phyloP scores from a whole-genome alignment of 1,140 invertebrate genomes.

The Hycleus phaleratus region DNA sequence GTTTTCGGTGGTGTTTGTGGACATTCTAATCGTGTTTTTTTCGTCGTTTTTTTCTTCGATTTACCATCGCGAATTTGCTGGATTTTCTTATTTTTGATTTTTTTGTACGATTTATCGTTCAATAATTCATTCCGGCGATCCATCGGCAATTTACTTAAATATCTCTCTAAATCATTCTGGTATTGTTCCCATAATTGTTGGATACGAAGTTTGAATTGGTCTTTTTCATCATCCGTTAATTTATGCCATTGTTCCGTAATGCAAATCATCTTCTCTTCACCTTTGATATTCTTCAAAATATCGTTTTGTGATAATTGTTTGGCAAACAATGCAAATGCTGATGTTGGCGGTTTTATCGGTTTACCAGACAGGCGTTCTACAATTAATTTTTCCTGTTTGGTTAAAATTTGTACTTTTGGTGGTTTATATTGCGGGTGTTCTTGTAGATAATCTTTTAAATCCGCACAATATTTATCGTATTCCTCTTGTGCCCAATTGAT shows the following conservation, averaged over 20 bases:
- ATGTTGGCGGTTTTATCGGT: conserved; percentile 42
- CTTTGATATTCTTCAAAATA: conserved; percentile 40
- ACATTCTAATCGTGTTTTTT: conserved; percentile 37
- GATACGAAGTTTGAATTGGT: conserved; percentile 37
- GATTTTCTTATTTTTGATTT: too few species aligned
- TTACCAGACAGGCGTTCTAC: conserved; percentile 35
- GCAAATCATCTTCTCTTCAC: conserved; percentile 45
- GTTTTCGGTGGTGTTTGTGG: not conserved
- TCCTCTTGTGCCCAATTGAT: conserved; percentile 36
- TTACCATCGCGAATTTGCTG: too few species aligned
- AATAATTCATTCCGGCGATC: conserved; percentile 35
- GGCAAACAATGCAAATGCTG: conserved; percentile 47
- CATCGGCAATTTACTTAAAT: conserved; percentile 41
- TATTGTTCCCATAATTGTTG: conserved; percentile 38
- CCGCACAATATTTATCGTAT: conserved; percentile 35
- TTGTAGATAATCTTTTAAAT: conserved; percentile 32
- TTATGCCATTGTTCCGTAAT: conserved; percentile 46
- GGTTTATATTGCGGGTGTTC: conserved; percentile 33
- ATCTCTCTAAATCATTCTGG: conserved; percentile 42
- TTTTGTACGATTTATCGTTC: too few species aligned
- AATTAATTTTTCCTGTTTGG: conserved; percentile 36
- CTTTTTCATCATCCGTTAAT: conserved; percentile 40
- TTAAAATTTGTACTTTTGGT: conserved; percentile 32
- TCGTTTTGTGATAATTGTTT: conserved; percentile 41
- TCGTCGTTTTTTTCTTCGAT: conserved; percentile 32